Conservation (phyloP, 2,888 invertebrate species). For the Saturnia japonica region DNA sequence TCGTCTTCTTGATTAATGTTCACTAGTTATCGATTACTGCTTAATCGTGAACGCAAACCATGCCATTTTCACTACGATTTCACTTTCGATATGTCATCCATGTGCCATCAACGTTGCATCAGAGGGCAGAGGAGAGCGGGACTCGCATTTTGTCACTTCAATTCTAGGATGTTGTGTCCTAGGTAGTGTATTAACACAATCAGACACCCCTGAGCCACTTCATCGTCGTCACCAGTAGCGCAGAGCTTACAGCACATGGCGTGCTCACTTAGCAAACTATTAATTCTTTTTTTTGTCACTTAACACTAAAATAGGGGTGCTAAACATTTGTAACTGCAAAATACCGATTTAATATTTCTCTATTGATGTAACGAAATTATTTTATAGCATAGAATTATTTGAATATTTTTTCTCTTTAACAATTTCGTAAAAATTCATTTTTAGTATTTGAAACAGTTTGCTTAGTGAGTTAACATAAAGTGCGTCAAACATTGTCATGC, state of each 20-base stretch:
- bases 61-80: conserved; percentile 14
- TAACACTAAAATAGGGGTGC: neutral
- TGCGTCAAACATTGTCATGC: conserved; percentile 75
- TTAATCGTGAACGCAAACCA: conserved; percentile 41
- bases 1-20: conserved; percentile 61
- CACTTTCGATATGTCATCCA: conserved; percentile 52
- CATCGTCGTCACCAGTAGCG: conserved; percentile 40
- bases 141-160: conserved; percentile 21
- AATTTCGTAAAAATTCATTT: neutral
- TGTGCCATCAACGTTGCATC: conserved; percentile 63
- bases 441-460: conserved; percentile 51
- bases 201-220: conserved; percentile 38
- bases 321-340: neutral
- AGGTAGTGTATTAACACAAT: conserved; percentile 37
- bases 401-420: neutral
- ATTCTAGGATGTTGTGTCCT: conserved; percentile 30
- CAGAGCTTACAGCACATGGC: conserved; percentile 66
- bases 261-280: conserved; percentile 64
- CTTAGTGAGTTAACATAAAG: conserved; percentile 64
- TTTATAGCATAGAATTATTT: neutral
- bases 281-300: neutral
- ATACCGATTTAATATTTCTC: neutral
- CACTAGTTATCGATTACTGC: conserved; percentile 68
- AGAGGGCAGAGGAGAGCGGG: conserved; percentile 12
- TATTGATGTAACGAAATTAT: neutral